Conservation (phyloP, 1,140 invertebrate genomes). For the Brachionus koreanus region DNA sequence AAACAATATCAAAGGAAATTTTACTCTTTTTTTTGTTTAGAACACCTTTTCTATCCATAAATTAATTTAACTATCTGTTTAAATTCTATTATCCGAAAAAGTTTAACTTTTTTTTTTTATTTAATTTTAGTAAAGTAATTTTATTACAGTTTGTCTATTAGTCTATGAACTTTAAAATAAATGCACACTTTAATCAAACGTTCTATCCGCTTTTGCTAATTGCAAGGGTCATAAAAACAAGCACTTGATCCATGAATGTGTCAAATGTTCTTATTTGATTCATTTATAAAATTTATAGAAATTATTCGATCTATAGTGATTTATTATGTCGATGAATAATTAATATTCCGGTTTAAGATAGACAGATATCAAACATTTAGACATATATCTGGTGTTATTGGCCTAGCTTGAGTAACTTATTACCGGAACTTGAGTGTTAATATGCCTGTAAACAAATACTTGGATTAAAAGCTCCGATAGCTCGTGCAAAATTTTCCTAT, state of each 20-base stretch:
- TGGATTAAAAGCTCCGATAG: neutral
- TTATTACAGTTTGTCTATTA: constrained; percentile 36
- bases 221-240: neutral
- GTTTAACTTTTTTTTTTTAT: neutral
- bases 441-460: constrained; percentile 15
- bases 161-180: constrained; percentile 32
- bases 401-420: neutral
- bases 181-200: neutral
- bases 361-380: neutral
- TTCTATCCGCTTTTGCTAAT: neutral
- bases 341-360: neutral
- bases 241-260: constrained; percentile 32
- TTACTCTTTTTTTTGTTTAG: constrained; percentile 12
- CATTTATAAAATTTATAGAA: neutral
- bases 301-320: neutral
- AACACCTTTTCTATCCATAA: constrained; percentile 42
- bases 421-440: constrained; percentile 7
- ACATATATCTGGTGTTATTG: neutral
- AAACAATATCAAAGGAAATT: constrained; percentile 29
- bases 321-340: constrained; percentile 6
- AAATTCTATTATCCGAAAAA: constrained; percentile 42
- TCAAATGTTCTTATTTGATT: neutral
- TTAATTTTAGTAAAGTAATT: neutral
- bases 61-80: constrained; percentile 40
- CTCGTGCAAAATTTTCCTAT: neutral